phyloP scores from a whole-genome alignment of 2,113 vertebrate genomes.

The Percopsis transmontana region DNA sequence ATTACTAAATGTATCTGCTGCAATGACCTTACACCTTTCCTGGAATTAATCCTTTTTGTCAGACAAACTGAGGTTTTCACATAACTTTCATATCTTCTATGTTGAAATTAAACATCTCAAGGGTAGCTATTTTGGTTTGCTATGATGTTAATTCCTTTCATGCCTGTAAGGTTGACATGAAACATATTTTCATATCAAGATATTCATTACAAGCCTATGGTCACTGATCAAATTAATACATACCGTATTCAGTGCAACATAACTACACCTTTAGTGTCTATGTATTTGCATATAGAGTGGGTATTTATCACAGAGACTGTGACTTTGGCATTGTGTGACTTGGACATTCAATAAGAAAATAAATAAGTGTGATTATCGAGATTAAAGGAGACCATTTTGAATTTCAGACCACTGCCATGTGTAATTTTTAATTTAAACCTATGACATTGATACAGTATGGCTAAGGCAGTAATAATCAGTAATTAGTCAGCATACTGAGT shows the following conservation, averaged over 20 bases:
- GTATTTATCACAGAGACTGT: constrained; percentile 34
- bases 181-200: constrained; percentile 20
- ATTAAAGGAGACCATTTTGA: no score
- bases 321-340: constrained; percentile 9
- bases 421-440: no score
- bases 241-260: constrained; percentile 32
- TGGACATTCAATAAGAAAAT: not conserved
- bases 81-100: constrained; percentile 41
- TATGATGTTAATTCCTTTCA: not conserved
- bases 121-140: not conserved
- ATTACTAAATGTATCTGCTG: not conserved
- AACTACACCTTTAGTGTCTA: constrained; percentile 3
- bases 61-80: constrained; percentile 11
- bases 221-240: constrained; percentile 31
- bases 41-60: constrained; percentile 24
- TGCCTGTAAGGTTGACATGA: constrained; percentile 15
- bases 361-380: constrained; percentile 5
- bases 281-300: constrained; percentile 66
- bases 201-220: constrained; percentile 18
- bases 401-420: no score
- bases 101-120: constrained; percentile 3
- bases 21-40: not conserved
- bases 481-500: no score
- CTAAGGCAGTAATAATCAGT: no score
- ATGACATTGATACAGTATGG: no score